These are phyloP conservation scores for Lepidothrix coronata DNA, from an alignment of 2,113 vertebrate genomes.

Conservation along the genomic window DNA sequence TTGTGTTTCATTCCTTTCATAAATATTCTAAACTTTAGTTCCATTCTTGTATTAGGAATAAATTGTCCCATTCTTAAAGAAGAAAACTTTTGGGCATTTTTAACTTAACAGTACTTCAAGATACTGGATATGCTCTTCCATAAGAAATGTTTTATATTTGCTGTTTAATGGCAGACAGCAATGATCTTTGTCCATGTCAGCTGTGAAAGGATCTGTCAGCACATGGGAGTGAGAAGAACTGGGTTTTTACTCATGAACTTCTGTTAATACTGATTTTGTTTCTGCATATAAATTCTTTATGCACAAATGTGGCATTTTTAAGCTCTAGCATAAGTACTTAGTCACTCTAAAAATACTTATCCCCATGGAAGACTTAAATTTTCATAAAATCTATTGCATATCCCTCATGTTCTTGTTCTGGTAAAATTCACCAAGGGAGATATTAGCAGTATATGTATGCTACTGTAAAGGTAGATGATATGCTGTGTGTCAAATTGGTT, in stretches of 20 bases:
- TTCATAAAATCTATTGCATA: neutral
- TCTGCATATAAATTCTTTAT: neutral
- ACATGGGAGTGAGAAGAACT: neutral
- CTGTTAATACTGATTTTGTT: neutral
- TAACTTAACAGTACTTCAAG: neutral
- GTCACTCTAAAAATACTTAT: neutral
- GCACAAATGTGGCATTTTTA: neutral
- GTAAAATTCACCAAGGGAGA: neutral
- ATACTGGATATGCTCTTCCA: rapidly evolving
- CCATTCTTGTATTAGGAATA: neutral
- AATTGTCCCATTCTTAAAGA: neutral
- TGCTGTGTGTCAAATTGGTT: neutral
- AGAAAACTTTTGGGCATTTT: neutral
- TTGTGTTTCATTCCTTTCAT: neutral
- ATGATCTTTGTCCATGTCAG: neutral
- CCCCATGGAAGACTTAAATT: neutral
- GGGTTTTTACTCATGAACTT: neutral
- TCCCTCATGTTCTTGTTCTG: neutral
- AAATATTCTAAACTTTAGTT: neutral
- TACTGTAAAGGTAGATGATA: neutral
- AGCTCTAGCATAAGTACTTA: neutral
- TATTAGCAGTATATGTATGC: neutral
- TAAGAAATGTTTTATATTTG: neutral
- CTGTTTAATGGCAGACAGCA: neutral
- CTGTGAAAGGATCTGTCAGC: neutral